Percentiles rank a stretch among this genome's conserved stretches.
These are phyloP conservation scores for Enteromius thamalakanensis DNA, from an alignment of 2,797 vertebrate species.

Conservation along the genomic window DNA sequence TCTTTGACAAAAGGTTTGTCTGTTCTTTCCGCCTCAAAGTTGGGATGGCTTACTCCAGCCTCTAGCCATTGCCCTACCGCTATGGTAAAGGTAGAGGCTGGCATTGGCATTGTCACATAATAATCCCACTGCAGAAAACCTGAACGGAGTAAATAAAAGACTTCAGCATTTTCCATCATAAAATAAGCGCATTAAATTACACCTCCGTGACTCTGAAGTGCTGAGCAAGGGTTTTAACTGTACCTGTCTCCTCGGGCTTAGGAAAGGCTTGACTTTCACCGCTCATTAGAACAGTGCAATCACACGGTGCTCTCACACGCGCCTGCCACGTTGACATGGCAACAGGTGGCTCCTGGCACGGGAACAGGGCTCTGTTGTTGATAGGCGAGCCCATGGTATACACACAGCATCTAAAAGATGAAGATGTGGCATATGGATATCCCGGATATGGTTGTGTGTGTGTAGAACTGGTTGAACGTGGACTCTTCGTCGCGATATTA, in stretches of 20 bases:
- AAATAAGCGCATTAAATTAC: neutral
- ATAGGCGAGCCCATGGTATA: constrained; percentile 95
- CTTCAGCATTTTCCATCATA: constrained; percentile 14
- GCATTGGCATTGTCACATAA: constrained; percentile 96
- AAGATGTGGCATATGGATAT: neutral
- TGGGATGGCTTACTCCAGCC: constrained; percentile 70
- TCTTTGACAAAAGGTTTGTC: constrained; percentile 15
- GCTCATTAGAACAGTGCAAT: constrained; percentile 91
- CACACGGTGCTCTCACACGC: constrained; percentile 81
- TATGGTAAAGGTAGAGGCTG: constrained; percentile 94
- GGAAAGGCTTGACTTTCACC: constrained; percentile 88
- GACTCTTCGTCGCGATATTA: neutral
- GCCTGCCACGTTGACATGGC: constrained; percentile 99
- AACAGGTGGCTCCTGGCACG: constrained; percentile 95
- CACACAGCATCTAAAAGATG: constrained; percentile 85
- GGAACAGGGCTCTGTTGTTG: constrained; percentile 98
- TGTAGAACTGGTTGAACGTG: neutral
- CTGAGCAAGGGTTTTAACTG: constrained; percentile 26
- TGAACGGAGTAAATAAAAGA: constrained; percentile 61
- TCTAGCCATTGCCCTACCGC: constrained; percentile 90
- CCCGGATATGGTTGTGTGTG: neutral
- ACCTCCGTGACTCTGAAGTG: constrained; percentile 4
- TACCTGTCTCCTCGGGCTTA: constrained; percentile 71
- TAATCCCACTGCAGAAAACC: constrained; percentile 87
- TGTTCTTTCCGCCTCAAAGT: constrained; percentile 47